Base-by-base conservation (phyloP, 2,113 vertebrate species). In the Grammomys surdaster region DNA sequence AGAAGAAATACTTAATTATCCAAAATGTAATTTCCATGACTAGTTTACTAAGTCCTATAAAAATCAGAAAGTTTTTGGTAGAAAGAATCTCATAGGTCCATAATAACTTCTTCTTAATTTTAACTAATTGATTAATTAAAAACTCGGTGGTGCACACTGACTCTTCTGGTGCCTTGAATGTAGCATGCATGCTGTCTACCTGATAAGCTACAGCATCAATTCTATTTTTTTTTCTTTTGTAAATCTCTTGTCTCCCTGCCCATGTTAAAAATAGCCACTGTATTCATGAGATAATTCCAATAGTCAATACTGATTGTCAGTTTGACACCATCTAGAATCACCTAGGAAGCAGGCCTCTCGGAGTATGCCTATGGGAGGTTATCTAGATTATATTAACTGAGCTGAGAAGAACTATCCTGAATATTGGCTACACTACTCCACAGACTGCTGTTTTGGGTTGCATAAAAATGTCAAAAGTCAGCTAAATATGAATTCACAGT, bases 11-110 rank as follows among this genome's bases (percentile, higher is more conserved):
- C 89, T 90, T 78, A 58, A 80, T 80, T 92, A 86, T 77, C 40
- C 60, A 85, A 94, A 93, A 70, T 33, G 72, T 65, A 85, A 94
- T 93, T 95, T 95, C 31, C 1, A 89, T 67, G 13, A 87, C 1
- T 51, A 43, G 69, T 14, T 96, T 78, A 46, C 90, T 72, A 16
- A 82, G 56, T 22, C 16, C 22, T 88, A 31, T 67, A 13, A n/a
- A 94, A 94, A 85, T 87, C 33, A n/a, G 28, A 82, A 92, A 16
- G 77, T 51, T 89, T 92, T 90, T 73, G 77, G 8, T n/a, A 60
- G 86, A n/a, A 90, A 90, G 36, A 77, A 48, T 89, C 7, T 63
- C 14, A 63, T 14, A 51, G 24, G 9, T 70, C 94, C 76, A 88
- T 8, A 90, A 90, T 90, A 26, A 31, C 19, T 1, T 0, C 46